Percentiles rank a stretch among this genome's conserved stretches.
Evolutionary conservation across 2,888 invertebrate species (phyloP).

Genomic region (Pycnomerus fuliginosus): DNA sequence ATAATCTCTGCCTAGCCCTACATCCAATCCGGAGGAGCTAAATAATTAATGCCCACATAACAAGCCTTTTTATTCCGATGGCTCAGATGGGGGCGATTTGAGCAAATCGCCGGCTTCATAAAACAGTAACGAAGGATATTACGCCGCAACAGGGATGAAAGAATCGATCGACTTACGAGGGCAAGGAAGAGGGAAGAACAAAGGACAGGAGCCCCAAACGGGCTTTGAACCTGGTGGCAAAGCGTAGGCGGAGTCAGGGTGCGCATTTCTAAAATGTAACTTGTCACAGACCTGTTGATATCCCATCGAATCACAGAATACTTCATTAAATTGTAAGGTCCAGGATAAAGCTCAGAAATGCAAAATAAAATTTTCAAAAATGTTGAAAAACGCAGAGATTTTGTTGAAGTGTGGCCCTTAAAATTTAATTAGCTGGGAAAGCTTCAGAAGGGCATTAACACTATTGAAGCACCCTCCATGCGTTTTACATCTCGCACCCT

Average conservation of each 20-base stretch:
- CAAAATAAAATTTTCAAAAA: no score
- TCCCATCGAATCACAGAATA: slow-evolving; percentile 23
- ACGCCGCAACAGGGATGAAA: slow-evolving; percentile 4
- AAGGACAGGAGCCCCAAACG: slow-evolving; percentile 32
- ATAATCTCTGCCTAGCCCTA: no score
- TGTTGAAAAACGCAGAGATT: not conserved
- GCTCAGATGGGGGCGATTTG: slow-evolving; percentile 14
- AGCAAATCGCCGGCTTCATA: slow-evolving; percentile 18
- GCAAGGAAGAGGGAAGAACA: slow-evolving; percentile 29
- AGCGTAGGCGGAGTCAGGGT: slow-evolving; percentile 38
- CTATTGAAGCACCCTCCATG: slow-evolving; percentile 21
- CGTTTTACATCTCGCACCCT: slow-evolving; percentile 20
- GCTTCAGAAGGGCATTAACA: slow-evolving; percentile 22
- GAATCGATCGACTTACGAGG: slow-evolving; percentile 4
- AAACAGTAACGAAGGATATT: slow-evolving; percentile 18
- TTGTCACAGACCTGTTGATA: slow-evolving; percentile 26
- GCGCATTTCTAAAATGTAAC: slow-evolving; percentile 40
- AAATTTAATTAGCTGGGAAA: slow-evolving; percentile 22
- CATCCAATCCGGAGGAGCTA: no score
- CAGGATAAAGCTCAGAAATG: no score
- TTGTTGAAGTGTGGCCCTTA: not conserved
- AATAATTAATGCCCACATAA: slow-evolving; percentile 17
- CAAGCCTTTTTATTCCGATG: slow-evolving; percentile 16
- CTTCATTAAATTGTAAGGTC: slow-evolving; percentile 19
- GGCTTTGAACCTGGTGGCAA: slow-evolving; percentile 31